These are phyloP conservation scores for Porphyrio hochstetteri DNA, from an alignment of 2,113 vertebrate species.

Conservation along the genomic window DNA sequence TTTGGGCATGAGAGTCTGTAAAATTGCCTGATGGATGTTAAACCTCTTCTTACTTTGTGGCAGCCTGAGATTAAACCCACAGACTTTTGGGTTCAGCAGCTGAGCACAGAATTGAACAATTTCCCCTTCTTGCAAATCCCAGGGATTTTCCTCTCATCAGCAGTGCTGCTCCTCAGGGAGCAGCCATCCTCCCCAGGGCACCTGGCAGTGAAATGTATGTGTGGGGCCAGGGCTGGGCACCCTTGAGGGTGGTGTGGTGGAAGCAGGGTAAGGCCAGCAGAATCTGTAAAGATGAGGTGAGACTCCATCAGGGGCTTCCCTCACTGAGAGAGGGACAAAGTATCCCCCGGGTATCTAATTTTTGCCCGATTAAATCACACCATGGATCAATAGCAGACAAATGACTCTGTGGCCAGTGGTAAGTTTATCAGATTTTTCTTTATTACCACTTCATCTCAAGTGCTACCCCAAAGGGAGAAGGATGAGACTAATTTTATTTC, in stretches of 20 bases:
- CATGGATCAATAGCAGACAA: conserved; percentile 9
- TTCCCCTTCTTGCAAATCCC: not conserved
- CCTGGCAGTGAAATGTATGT: fast-evolving
- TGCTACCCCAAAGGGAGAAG: not conserved
- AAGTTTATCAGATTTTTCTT: conserved; percentile 35
- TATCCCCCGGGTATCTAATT: not conserved
- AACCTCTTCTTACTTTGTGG: not conserved
- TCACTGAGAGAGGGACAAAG: not conserved
- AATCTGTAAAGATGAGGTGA: not conserved
- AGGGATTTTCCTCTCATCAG: fast-evolving
- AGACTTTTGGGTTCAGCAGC: not conserved
- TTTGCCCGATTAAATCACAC: conserved; percentile 11
- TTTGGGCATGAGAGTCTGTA: not conserved
- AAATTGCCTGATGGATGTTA: not conserved
- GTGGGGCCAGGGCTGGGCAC: not conserved
- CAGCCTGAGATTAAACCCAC: not conserved
- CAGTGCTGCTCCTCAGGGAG: fast-evolving
- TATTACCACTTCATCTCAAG: conserved; percentile 27
- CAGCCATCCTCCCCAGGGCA: not conserved
- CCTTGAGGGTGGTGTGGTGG: fast-evolving
- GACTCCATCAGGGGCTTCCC: not conserved
- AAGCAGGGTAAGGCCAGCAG: not conserved
- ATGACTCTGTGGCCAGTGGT: not conserved
- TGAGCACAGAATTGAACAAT: not conserved
- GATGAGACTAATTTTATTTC: conserved; percentile 16